phyloP scores from a whole-genome alignment of 2,888 invertebrate species.

The Hydraecia micacea region DNA sequence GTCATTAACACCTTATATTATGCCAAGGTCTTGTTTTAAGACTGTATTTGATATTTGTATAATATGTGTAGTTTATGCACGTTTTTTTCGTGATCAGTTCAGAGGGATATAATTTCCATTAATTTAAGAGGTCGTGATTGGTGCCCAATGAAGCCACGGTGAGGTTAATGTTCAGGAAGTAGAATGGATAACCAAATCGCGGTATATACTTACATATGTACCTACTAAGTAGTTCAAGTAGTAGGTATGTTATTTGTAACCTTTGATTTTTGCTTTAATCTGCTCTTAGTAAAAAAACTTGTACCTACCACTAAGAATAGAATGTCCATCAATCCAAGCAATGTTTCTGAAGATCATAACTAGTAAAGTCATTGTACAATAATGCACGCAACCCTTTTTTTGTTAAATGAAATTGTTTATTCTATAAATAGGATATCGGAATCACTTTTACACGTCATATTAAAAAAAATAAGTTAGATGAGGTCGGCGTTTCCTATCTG shows the following conservation, averaged over 20 bases:
- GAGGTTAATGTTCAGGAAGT: background rate
- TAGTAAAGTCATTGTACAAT: background rate
- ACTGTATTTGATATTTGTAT: constrained; percentile 21
- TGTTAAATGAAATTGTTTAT: background rate
- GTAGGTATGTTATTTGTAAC: background rate
- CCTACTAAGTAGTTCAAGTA: background rate
- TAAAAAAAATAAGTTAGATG: background rate
- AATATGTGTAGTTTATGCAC: background rate
- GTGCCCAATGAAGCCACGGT: background rate
- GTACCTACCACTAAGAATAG: background rate
- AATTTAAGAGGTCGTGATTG: background rate
- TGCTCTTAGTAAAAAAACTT: background rate
- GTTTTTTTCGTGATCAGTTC: background rate
- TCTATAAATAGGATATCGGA: background rate
- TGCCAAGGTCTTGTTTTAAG: constrained; percentile 56
- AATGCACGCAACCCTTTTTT: background rate
- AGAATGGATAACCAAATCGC: background rate
- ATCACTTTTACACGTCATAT: background rate
- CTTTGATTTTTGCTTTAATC: background rate
- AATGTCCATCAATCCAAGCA: background rate
- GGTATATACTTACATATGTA: background rate
- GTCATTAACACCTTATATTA: constrained; percentile 56
- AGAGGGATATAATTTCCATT: background rate
- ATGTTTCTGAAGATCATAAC: background rate
- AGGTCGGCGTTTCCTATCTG: background rate